These are phyloP conservation scores for Gouania willdenowi DNA, from an alignment of 2,797 vertebrate species.

Conservation along the genomic window DNA sequence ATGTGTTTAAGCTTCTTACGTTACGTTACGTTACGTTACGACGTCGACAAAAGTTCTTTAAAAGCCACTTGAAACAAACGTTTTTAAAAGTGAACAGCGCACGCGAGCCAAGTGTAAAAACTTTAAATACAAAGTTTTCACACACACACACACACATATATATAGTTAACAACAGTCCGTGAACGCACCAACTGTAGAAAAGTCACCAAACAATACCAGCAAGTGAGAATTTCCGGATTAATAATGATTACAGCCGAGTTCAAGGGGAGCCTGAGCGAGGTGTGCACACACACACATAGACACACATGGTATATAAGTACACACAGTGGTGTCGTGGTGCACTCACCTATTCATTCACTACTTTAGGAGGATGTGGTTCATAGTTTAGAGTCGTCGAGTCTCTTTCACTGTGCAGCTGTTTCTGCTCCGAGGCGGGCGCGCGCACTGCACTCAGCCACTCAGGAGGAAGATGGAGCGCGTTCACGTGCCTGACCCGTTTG, in stretches of 20 bases:
- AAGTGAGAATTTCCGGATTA: constrained; percentile 56
- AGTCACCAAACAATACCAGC: constrained; percentile 68
- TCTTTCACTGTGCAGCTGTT: constrained; percentile 78
- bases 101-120: no score
- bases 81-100: no score
- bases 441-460: constrained; percentile 11
- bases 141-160: no score
- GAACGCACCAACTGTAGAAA: constrained; percentile 39
- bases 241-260: constrained; percentile 2
- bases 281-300: not conserved
- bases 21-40: no score
- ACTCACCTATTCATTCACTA: no score
- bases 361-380: constrained; percentile 43
- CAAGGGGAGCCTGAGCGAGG: constrained; percentile 9
- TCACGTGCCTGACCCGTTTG: constrained; percentile 8
- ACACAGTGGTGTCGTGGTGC: no score
- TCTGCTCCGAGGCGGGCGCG: constrained; percentile 46
- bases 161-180: no score
- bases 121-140: no score
- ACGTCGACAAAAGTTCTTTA: no score
- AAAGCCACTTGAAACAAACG: no score
- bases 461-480: constrained; percentile 46
- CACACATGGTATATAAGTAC: no score
- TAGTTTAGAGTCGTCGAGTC: constrained; percentile 53
- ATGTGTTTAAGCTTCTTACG: no score